Conservation (phyloP, 1,140 invertebrate species). For the Schlechtendalia chinensis region DNA sequence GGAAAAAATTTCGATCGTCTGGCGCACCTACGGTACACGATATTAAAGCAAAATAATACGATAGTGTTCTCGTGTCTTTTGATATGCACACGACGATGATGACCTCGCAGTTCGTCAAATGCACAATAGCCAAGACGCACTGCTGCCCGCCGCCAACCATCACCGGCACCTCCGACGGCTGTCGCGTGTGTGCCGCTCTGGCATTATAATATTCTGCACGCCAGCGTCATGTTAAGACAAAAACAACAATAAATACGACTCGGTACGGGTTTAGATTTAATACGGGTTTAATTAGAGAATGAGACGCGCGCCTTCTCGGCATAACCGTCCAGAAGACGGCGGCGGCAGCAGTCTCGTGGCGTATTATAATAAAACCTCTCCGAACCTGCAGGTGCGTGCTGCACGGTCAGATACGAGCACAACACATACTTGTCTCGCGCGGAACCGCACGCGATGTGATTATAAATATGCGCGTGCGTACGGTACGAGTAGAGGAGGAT, state of each 20-base stretch:
- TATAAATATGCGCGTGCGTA: neutral
- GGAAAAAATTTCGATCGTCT: too few species aligned
- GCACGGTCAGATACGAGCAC: too few species aligned
- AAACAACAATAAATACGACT: neutral
- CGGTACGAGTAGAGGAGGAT: neutral
- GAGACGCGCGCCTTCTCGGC: neutral
- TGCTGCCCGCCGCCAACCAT: neutral
- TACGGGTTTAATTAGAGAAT: slow-evolving; percentile 43
- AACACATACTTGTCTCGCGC: too few species aligned
- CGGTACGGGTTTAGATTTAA: slow-evolving; percentile 14
- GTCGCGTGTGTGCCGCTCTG: neutral
- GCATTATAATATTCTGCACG: neutral
- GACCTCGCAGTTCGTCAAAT: neutral
- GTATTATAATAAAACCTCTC: slow-evolving; percentile 1
- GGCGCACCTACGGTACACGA: too few species aligned
- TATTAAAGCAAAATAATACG: too few species aligned
- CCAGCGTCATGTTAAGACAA: neutral
- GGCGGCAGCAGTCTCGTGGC: neutral
- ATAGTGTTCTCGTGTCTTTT: neutral
- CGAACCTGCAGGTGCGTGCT: slow-evolving; percentile 20
- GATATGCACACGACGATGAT: neutral
- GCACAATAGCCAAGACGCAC: neutral
- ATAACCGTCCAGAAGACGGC: neutral
- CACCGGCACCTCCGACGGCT: too few species aligned
- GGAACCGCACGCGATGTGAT: slow-evolving; percentile 1